Percentiles rank a stretch among this genome's conserved stretches.
Conservation (phyloP, 1,140 invertebrate species). For the Brachionus koreanus region DNA sequence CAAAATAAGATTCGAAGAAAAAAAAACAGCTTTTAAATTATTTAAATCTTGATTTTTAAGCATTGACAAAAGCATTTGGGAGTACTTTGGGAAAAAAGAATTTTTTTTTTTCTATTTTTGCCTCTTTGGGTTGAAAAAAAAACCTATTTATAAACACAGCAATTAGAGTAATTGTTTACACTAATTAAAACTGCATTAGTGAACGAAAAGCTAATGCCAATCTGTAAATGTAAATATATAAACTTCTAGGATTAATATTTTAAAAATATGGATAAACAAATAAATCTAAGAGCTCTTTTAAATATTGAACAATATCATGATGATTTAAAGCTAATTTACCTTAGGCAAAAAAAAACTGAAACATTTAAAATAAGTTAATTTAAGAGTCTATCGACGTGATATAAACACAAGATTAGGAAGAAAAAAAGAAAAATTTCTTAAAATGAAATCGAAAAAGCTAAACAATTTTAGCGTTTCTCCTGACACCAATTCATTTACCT, state of each 20-base stretch:
- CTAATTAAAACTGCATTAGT: constrained; percentile 8
- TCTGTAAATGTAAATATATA: constrained; percentile 13
- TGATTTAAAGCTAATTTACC: not conserved
- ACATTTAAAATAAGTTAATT: not conserved
- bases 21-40: not conserved
- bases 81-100: not conserved
- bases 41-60: not conserved
- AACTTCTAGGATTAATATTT: not conserved
- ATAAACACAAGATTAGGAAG: not conserved
- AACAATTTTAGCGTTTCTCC: not conserved
- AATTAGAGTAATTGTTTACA: constrained; percentile 12
- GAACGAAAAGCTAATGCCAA: not conserved
- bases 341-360: not conserved
- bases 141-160: not conserved
- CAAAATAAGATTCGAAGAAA: not conserved
- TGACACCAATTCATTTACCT: not conserved
- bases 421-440: constrained; percentile 21
- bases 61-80: too few relatives aligned
- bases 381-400: not conserved
- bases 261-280: not conserved
- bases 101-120: not conserved
- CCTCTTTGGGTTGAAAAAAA: not conserved
- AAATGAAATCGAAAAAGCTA: constrained; percentile 29
- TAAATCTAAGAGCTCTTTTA: not conserved
- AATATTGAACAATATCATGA: not conserved